phyloP scores from a whole-genome alignment of 2,888 invertebrate genomes.

The Brachynemurus nebulosus region DNA sequence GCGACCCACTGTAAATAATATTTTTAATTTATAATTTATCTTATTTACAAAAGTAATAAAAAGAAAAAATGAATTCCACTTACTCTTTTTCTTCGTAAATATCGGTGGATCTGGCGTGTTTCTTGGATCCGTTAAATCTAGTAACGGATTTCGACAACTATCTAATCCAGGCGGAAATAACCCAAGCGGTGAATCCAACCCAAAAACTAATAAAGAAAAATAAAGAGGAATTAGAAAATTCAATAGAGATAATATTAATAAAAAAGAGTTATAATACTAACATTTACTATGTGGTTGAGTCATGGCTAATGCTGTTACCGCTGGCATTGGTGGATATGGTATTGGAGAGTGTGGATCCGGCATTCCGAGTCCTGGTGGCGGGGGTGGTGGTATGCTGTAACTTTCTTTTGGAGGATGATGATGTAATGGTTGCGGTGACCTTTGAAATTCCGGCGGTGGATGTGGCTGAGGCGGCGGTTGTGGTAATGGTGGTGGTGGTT shows the following conservation, averaged over 20 bases:
- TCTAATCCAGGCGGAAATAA: constrained; percentile 66
- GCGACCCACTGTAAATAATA: constrained; percentile 47
- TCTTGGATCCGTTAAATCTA: constrained; percentile 60
- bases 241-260: not conserved
- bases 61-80: constrained; percentile 29
- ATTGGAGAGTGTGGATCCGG: constrained; percentile 33
- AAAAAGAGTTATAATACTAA: constrained; percentile 23
- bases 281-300: constrained; percentile 73
- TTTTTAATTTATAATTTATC: too few relatives aligned
- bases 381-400: constrained; percentile 10
- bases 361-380: not conserved
- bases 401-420: constrained; percentile 2
- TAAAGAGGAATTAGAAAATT: constrained; percentile 5
- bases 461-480: not conserved
- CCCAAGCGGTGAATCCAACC: constrained; percentile 57
- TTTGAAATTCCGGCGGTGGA: not conserved
- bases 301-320: constrained; percentile 59
- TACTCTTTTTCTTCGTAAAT: constrained; percentile 69
- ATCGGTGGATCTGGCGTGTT: constrained; percentile 51
- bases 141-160: constrained; percentile 55
- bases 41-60: too few relatives aligned
- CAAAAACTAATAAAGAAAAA: constrained; percentile 46
- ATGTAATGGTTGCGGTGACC: not conserved
- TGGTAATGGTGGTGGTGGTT: not conserved
- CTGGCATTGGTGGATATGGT: constrained; percentile 59